Percentiles rank a stretch among this genome's conserved stretches.
phyloP scores from a whole-genome alignment of 2,113 vertebrate genomes.

The Rutilus rutilus region DNA sequence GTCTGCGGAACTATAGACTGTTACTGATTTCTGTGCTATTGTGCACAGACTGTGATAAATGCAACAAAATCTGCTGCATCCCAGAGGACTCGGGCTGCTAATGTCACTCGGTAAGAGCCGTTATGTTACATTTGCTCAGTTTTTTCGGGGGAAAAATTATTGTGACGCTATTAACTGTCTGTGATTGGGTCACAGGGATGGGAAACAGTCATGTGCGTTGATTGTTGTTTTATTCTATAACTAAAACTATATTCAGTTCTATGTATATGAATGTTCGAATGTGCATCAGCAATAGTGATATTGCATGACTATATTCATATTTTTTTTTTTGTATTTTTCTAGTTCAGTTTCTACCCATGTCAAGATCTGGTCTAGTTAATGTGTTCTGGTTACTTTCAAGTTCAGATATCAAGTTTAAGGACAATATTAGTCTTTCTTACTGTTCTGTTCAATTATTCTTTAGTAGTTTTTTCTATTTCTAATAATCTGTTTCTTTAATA shows the following conservation, averaged over 20 bases:
- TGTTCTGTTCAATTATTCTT: neutral
- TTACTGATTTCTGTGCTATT: constrained; percentile 79
- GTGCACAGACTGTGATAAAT: constrained; percentile 81
- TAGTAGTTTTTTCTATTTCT: neutral
- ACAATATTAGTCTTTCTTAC: neutral
- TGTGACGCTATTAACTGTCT: neutral
- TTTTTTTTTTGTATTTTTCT: neutral
- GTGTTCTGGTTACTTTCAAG: neutral
- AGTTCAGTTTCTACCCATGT: neutral
- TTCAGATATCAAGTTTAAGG: neutral
- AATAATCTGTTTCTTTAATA: neutral
- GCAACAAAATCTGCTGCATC: constrained; percentile 60
- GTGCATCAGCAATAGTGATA: neutral
- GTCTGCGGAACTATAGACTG: constrained; percentile 79
- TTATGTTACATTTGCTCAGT: constrained; percentile 3
- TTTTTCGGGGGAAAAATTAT: neutral
- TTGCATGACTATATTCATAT: neutral
- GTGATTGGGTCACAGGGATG: neutral
- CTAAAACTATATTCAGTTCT: neutral
- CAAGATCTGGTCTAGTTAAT: neutral
- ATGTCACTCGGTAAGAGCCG: constrained; percentile 69
- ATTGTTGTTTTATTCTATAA: neutral
- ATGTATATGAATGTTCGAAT: neutral
- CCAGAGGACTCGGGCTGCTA: constrained; percentile 68
- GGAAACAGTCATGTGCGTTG: neutral